Evolutionary conservation across 2,113 vertebrate genomes (phyloP).

Genomic region (Seriola dumerili): DNA sequence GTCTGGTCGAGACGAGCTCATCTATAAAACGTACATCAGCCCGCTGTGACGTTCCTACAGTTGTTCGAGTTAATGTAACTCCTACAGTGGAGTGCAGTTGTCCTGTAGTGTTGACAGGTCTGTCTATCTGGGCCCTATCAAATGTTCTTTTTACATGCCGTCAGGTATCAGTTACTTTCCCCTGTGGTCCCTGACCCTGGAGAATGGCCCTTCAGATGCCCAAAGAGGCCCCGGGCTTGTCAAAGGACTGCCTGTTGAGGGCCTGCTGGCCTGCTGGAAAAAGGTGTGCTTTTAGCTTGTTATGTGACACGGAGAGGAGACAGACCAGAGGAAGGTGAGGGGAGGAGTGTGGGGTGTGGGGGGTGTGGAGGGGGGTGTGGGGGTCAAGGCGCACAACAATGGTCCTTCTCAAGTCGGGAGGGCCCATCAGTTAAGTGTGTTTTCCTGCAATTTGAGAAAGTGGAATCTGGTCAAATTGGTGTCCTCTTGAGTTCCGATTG

Average conservation of each 20-base stretch:
- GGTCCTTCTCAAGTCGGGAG: constrained; percentile 73
- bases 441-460: constrained; percentile 82
- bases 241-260: constrained; percentile 71
- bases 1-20: background rate
- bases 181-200: constrained; percentile 63
- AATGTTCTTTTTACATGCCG: constrained; percentile 72
- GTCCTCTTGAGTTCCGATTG: constrained; percentile 73
- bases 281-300: constrained; percentile 74
- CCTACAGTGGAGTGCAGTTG: constrained; percentile 13
- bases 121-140: constrained; percentile 51
- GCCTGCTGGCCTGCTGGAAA: constrained; percentile 52
- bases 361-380: constrained; percentile 1
- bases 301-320: constrained; percentile 74
- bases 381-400: constrained; percentile 71
- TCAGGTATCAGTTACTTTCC: constrained; percentile 74
- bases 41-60: background rate
- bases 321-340: constrained; percentile 69
- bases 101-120: constrained; percentile 37
- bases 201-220: constrained; percentile 68
- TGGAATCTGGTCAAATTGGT: constrained; percentile 81
- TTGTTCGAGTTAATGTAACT: constrained; percentile 8
- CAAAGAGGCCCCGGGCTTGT: constrained; percentile 63
- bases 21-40: background rate
- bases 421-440: constrained; percentile 79
- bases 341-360: constrained; percentile 42